Conservation (phyloP, 2,888 invertebrate genomes). For the Heterodera filipjevi region DNA sequence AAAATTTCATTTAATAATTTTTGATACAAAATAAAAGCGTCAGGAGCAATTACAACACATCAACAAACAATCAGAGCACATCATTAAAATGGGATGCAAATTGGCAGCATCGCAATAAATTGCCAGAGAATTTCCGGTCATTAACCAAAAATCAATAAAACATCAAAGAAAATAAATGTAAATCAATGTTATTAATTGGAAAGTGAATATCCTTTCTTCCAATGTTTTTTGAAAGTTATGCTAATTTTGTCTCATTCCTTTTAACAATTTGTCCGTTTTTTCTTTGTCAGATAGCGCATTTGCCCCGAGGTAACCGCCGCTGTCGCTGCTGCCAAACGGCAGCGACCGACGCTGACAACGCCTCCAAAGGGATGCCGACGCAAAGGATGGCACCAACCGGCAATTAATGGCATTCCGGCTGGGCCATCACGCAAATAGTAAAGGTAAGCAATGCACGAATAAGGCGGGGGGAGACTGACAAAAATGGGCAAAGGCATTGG, state of each 20-base stretch:
- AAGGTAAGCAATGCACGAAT: constrained; percentile 1
- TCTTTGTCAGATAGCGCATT: neutral
- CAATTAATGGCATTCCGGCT: constrained; percentile 30
- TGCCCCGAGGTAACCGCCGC: neutral
- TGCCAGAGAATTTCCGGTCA: neutral
- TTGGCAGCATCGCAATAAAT: neutral
- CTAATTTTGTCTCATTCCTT: too few relatives aligned
- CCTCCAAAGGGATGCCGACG: neutral
- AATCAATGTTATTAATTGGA: too few relatives aligned
- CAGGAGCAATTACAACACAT: neutral
- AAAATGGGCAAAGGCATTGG: neutral
- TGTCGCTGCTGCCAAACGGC: constrained; percentile 21
- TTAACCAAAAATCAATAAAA: too few relatives aligned
- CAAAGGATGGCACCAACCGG: constrained; percentile 20
- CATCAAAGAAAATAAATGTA: too few relatives aligned
- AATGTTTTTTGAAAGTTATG: too few relatives aligned
- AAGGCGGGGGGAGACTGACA: neutral
- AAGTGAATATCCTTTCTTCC: too few relatives aligned
- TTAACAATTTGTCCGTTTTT: neutral
- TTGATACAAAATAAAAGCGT: too few relatives aligned
- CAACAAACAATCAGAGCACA: neutral
- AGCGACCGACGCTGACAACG: constrained; percentile 10
- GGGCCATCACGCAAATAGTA: constrained; percentile 24
- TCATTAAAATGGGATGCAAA: neutral
- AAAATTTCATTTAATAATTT: too few relatives aligned